A percentile compares a stretch with the other conserved stretches of the same genome.
Conservation (phyloP, 2,113 vertebrate species). For the Jaculus jaculus region DNA sequence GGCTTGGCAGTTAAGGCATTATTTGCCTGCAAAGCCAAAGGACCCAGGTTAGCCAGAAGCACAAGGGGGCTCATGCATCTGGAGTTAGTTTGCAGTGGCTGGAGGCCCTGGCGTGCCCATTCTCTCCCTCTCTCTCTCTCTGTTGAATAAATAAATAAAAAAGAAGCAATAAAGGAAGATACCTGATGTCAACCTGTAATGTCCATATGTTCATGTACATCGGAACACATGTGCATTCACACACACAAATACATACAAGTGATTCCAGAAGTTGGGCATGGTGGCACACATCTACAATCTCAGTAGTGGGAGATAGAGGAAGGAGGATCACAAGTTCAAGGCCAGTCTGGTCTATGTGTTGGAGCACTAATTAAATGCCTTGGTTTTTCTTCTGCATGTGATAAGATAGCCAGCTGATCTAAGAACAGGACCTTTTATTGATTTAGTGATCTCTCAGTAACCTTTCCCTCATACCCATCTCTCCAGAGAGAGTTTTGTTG, state of each 20-base stretch:
- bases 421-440: not conserved
- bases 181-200: no score
- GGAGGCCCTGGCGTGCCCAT: no score
- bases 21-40: no score
- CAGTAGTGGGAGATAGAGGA: not conserved
- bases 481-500: not conserved
- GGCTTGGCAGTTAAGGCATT: no score
- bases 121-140: no score
- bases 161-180: no score
- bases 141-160: no score
- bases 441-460: constrained; percentile 1
- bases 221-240: no score
- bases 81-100: no score
- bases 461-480: not conserved
- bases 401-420: not conserved
- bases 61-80: no score
- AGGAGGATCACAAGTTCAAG: not conserved
- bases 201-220: no score
- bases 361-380: not conserved
- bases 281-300: not conserved
- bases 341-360: not conserved
- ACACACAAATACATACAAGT: not conserved
- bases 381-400: not conserved
- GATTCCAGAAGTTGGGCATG: not conserved
- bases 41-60: no score